Evolutionary conservation across 2,888 invertebrate genomes (phyloP), one percentile per base, ranked within the genome.

Genomic region (Megastigmus dorsalis): DNA sequence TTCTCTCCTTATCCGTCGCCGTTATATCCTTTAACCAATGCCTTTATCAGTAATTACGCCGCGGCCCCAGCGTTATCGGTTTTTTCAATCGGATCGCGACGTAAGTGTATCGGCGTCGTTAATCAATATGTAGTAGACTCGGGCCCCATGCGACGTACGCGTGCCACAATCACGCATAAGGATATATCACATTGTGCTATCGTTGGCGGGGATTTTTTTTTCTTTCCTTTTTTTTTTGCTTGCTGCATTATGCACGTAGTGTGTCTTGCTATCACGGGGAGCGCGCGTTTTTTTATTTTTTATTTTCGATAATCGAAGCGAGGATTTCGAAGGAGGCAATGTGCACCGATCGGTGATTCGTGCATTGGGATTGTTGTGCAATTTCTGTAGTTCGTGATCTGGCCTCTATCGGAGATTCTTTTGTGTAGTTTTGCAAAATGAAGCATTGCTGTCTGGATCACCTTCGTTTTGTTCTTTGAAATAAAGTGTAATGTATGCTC

Each of bases 151-250:
- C 48, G 36, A 30, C 50, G 13, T 15, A 23, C 41, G 62, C 45
- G 54, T 66, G 48, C 23, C 33, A 60, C 33, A 54, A 36, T 60
- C 36, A 63, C 33, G 57, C 57, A 43, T 13, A 33, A 23, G 41
- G 41, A 26, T 65, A n/a, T n/a, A 63, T 65, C 50, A 74, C 63
- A 20, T 18, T 2, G n/a, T 41, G 30, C 59, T 74, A 69, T 69
- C 69, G 69, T 68, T 55, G n/a, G n/a, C n/a, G 15, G 3, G 0
- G 9, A 26, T 18, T 60, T 50, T 69, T 59, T 30, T 20, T 45
- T 23, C 41, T 55, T 28, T 20, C 10, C 26, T 20, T 20, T 38
- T n/a, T n/a, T n/a, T n/a, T n/a, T n/a, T n/a, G n/a, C n/a, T n/a
- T n/a, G n/a, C n/a, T n/a, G n/a, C n/a, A n/a, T n/a, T n/a, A n/a